Base-by-base conservation (phyloP, 2,888 invertebrate species). In the Microctonus aethiopoides region DNA sequence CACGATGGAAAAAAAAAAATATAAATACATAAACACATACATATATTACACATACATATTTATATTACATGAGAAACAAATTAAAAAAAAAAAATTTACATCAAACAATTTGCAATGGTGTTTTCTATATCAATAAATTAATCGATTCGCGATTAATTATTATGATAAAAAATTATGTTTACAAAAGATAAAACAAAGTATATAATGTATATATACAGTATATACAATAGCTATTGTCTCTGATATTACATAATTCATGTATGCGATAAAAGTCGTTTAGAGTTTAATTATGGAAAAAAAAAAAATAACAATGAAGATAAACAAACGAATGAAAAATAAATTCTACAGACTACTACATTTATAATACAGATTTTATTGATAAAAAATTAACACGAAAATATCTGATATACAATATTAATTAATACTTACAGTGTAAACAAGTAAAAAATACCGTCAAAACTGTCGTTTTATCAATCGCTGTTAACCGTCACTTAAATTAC, bases 401-500 rank as follows among this genome's bases (percentile, higher is more conserved):
- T 52, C 51, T 22, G 9, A 26, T 22, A 52, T 39, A 56, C 41
- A 56, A 29, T 29, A 29, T 56, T 56, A 13, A 29, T 29, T 13
- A 56, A 26, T 22, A 24, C 24, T 24, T 29, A 56, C 13, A 13
- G 16, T 29, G n/a, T 32, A n/a, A 66, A 34, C n/a, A 16, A 36
- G 36, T 16, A n/a, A 29, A n/a, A 29, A 20, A 57, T 10, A 66
- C 41, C 57, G 20, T 59, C 16, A 64, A 64, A 39, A 59, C 22
- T 69, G 46, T 59, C 56, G 62, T 57, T 22, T 54, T 64, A 63
- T 66, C 20, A 67, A 57, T 67, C 41, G 51, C 59, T 59, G 62
- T 51, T 64, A 29, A 78, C 68, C 76, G 75, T 73, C 78, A 77
- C 77, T 74, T 62, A 26, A 52, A 75, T 74, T 74, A 68, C 4